Conservation (phyloP, 2,113 vertebrate genomes). For the Macquaria australasica region DNA sequence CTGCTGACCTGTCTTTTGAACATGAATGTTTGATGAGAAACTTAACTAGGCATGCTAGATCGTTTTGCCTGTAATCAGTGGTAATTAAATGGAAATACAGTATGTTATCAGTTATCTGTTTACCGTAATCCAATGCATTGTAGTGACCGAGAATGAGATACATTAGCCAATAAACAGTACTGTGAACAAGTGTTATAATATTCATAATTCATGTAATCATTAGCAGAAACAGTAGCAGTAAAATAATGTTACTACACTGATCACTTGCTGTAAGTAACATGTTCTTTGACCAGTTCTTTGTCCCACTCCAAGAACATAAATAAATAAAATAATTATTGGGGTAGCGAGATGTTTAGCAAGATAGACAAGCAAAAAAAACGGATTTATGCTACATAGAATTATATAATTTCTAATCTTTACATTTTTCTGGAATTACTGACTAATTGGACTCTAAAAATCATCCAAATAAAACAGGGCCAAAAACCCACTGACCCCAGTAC, state of each 20-base stretch:
- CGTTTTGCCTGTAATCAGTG: conserved; percentile 35
- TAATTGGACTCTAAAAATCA: too few species aligned
- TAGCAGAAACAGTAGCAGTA: background rate
- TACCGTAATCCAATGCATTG: conserved; percentile 7
- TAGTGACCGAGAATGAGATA: background rate
- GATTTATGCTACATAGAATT: too few species aligned
- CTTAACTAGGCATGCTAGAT: background rate
- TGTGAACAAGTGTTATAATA: conserved; percentile 14
- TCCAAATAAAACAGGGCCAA: too few species aligned
- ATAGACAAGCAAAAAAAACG: background rate
- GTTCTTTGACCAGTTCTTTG: background rate
- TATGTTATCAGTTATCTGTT: conserved; percentile 11
- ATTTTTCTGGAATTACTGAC: background rate
- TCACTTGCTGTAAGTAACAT: background rate
- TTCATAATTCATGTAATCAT: background rate
- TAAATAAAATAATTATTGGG: background rate
- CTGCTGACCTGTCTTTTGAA: background rate
- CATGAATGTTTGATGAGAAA: conserved; percentile 12
- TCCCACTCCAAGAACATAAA: background rate
- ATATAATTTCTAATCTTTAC: background rate
- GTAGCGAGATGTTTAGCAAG: background rate
- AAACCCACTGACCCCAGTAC: background rate
- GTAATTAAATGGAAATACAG: conserved; percentile 40
- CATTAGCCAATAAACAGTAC: background rate
- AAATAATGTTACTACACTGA: background rate